A percentile compares a stretch with the other conserved stretches of the same genome.
Conservation (phyloP, 2,888 invertebrate species). For the Timema cristinae region DNA sequence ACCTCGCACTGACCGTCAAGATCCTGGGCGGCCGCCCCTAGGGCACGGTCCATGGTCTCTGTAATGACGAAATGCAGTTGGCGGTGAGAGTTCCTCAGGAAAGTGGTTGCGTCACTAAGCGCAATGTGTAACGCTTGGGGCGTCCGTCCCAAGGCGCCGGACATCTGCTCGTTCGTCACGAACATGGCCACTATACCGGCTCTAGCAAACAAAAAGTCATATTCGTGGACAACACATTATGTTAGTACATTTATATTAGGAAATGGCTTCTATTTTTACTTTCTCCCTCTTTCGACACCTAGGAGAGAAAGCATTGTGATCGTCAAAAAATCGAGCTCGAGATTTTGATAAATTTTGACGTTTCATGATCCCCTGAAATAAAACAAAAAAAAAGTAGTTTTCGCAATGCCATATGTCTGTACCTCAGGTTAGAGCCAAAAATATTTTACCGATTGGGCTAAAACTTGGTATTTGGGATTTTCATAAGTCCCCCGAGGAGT, state of each 20-base stretch:
- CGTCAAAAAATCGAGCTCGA: too few relatives aligned
- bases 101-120: constrained; percentile 57
- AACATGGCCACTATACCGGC: constrained; percentile 56
- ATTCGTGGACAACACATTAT: not conserved
- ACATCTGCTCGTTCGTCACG: constrained; percentile 59
- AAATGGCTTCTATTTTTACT: too few relatives aligned
- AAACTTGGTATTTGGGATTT: too few relatives aligned
- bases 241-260: not conserved
- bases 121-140: constrained; percentile 54
- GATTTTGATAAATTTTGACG: too few relatives aligned
- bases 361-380: too few relatives aligned
- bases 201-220: constrained; percentile 43
- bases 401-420: too few relatives aligned
- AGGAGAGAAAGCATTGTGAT: too few relatives aligned
- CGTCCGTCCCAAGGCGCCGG: constrained; percentile 52
- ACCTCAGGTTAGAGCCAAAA: too few relatives aligned
- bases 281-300: too few relatives aligned
- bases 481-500: too few relatives aligned
- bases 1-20: constrained; percentile 54
- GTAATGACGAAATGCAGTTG: constrained; percentile 58
- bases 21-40: constrained; percentile 58
- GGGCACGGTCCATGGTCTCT: constrained; percentile 56
- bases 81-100: constrained; percentile 58
- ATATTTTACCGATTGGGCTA: too few relatives aligned
- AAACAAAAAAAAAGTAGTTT: too few relatives aligned